Percentiles rank a stretch among this genome's conserved stretches.
Evolutionary conservation across 2,888 invertebrate species (phyloP).

Genomic region (Andricus curvator): DNA sequence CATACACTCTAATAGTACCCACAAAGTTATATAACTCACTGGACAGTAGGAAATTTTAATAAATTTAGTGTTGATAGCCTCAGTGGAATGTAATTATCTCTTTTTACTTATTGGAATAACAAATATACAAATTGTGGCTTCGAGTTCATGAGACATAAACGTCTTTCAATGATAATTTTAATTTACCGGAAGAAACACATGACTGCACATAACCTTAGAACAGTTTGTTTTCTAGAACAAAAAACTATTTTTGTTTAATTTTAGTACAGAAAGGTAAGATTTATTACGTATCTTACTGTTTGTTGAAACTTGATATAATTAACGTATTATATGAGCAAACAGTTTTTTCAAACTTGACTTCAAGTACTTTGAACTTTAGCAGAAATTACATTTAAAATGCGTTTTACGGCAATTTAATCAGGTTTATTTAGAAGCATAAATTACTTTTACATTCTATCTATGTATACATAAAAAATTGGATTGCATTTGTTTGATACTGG

Average conservation of each 20-base stretch:
- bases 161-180: neutral
- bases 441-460: no score
- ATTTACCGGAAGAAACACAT: conserved; percentile 37
- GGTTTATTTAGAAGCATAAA: no score
- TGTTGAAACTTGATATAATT: neutral
- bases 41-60: conserved; percentile 51
- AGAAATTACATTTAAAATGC: no score
- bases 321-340: neutral
- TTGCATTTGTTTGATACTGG: no score
- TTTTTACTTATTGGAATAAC: conserved; percentile 50
- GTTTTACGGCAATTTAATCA: no score
- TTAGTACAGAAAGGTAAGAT: neutral
- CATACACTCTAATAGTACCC: conserved; percentile 52
- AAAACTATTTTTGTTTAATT: neutral
- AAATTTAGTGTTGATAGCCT: conserved; percentile 61
- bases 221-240: conserved; percentile 17
- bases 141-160: conserved; percentile 27
- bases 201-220: conserved; percentile 44
- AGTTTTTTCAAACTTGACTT: neutral
- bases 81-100: conserved; percentile 66
- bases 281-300: neutral
- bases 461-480: no score
- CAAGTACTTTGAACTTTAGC: no score
- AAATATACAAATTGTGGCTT: conserved; percentile 45
- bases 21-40: conserved; percentile 59